Evolutionary conservation across 1,140 invertebrate genomes (phyloP), one percentile per base, ranked within the genome.

Genomic region (Rhopalosiphum padi): DNA sequence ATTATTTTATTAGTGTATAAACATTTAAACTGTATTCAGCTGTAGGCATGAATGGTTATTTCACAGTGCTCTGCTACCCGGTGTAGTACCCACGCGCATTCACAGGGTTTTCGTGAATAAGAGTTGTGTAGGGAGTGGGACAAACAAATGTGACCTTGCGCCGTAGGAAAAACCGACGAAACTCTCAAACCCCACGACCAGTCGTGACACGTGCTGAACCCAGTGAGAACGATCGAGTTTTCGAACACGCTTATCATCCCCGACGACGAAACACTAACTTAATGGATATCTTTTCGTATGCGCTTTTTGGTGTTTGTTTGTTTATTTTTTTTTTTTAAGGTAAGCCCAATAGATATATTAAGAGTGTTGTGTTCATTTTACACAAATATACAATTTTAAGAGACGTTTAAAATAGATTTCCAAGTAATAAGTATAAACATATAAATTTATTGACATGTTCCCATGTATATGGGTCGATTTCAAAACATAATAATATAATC

Each of bases 181-280:
- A 46, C 43, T 30, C 43, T 30, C 85, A 48, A n/a, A 48, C 9
- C 43, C 9, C 85, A 11, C 85, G 41, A 87, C 25, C 85, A 87
- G 85, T 87, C 85, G 85, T 30, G 85, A 87, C 85, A 87, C 85
- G 85, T 87, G 85, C 41, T 87, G 85, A 87, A n/a, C 43, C 43
- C 85, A n/a, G 85, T 87, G 60, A 77, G 60, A n/a, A 77, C 60
- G 60, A 77, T 77, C 60, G 60, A 77, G 60, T 77, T 77, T n/a
- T n/a, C 15, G 60, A 77, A 77, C 60, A 77, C 60, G 60, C 60
- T 77, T n/a, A 60, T n/a, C 30, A 77, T 77, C 30, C 30, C 60
- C 60, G n/a, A n/a, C 60, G 30, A 77, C 60, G 60, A 77, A 77
- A 77, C 60, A n/a, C 60, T 18, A n/a, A 77, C 30, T 68, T n/a